These are phyloP conservation scores for Athalia circularis DNA, from an alignment of 2,888 invertebrate species.

Conservation along the genomic window DNA sequence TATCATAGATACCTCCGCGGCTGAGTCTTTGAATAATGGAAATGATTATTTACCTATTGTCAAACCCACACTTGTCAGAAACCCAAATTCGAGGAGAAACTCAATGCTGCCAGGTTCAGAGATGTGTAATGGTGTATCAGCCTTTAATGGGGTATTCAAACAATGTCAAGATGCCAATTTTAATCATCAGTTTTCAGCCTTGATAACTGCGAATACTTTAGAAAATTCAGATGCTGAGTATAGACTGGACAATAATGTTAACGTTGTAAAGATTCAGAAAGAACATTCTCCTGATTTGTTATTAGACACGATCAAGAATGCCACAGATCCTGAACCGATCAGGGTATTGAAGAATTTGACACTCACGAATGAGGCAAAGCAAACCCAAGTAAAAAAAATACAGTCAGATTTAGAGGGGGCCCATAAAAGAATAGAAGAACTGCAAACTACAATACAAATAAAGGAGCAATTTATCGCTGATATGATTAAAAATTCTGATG, in stretches of 20 bases:
- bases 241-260: conserved; percentile 72
- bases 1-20: conserved; percentile 57
- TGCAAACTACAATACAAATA: conserved; percentile 81
- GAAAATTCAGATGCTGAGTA: conserved; percentile 53
- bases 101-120: conserved; percentile 72
- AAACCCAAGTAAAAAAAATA: conserved; percentile 71
- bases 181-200: conserved; percentile 31
- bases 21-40: conserved; percentile 60
- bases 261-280: conserved; percentile 76
- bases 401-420: conserved; percentile 79
- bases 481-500: conserved; percentile 78
- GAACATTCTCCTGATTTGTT: conserved; percentile 65
- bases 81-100: conserved; percentile 68
- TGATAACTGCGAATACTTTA: conserved; percentile 48
- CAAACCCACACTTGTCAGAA: conserved; percentile 66
- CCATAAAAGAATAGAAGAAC: conserved; percentile 83
- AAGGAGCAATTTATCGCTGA: conserved; percentile 86
- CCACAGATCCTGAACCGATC: conserved; percentile 76
- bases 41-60: conserved; percentile 64
- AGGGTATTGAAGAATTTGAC: conserved; percentile 74
- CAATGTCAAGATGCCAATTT: conserved; percentile 59
- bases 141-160: conserved; percentile 64
- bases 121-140: conserved; percentile 69
- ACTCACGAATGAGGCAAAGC: conserved; percentile 69
- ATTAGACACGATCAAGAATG: conserved; percentile 77